Evolutionary conservation across 64 coral and sea anemone genomes (phyloP).

Genomic region (Cladopsammia gracilis): DNA sequence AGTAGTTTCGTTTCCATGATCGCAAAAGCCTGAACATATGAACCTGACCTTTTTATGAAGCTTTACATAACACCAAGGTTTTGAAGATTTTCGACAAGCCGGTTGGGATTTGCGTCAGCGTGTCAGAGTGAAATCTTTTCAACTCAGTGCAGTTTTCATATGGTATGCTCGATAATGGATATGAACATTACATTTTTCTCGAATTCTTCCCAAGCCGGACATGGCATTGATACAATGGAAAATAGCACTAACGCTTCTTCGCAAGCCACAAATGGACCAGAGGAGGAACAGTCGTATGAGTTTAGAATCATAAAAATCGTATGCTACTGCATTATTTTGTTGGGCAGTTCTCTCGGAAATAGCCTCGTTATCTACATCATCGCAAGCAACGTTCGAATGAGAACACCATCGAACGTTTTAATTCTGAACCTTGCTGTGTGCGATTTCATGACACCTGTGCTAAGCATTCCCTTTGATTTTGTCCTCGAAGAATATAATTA

Average conservation of each 20-base stretch:
- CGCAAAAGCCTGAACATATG: too few relatives aligned
- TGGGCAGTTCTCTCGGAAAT: conserved; percentile 59
- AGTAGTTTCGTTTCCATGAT: too few relatives aligned
- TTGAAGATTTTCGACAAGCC: neutral
- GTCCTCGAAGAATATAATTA: conserved; percentile 5
- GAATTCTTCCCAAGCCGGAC: neutral
- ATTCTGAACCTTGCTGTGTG: conserved; percentile 65
- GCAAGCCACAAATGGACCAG: neutral
- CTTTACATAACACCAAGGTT: neutral
- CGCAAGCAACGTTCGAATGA: conserved; percentile 19
- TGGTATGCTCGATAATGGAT: neutral
- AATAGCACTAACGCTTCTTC: neutral
- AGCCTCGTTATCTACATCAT: conserved; percentile 56
- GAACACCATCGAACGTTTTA: conserved; percentile 48
- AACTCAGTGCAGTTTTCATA: neutral
- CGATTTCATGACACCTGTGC: conserved; percentile 58
- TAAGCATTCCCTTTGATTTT: conserved; percentile 68
- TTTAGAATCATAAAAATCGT: conserved; percentile 23
- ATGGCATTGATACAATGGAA: neutral
- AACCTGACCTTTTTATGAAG: neutral
- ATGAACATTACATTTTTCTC: neutral
- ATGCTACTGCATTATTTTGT: conserved; percentile 34
- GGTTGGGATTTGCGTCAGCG: neutral
- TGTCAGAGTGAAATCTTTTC: neutral
- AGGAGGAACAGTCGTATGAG: neutral